Percentiles rank a stretch among this genome's conserved stretches.
These are phyloP conservation scores for Cinclus cinclus DNA, from an alignment of 2,113 vertebrate species.

Conservation along the genomic window DNA sequence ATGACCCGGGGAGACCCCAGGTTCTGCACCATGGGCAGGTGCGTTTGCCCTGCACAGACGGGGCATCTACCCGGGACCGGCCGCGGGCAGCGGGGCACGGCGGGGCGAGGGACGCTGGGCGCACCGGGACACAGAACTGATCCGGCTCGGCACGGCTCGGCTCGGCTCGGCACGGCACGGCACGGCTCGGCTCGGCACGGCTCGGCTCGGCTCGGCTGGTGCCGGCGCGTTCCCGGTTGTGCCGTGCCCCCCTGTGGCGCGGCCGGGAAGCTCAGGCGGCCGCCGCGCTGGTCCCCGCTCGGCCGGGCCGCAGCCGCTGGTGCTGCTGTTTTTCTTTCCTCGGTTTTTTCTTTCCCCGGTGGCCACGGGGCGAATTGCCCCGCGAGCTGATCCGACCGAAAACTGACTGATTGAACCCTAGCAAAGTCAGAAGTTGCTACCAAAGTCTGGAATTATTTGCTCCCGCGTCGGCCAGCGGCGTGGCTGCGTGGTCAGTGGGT, in stretches of 20 bases:
- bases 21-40: neutral
- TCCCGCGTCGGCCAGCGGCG: accelerated
- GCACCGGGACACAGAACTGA: no score
- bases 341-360: neutral
- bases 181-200: accelerated
- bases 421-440: neutral
- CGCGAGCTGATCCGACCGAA: neutral
- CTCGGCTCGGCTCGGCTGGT: accelerated
- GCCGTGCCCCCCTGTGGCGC: constrained; percentile 48
- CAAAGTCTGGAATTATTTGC: neutral
- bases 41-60: neutral
- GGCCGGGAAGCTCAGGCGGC: neutral
- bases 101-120: no score
- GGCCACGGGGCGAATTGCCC: neutral
- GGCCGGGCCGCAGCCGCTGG: neutral
- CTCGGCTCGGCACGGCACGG: neutral
- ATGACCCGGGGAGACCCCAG: accelerated
- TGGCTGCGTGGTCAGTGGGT: neutral
- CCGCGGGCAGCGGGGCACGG: neutral
- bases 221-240: neutral
- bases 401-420: neutral
- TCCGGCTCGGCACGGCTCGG: accelerated
- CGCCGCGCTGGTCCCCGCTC: no score
- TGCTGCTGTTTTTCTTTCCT: neutral
- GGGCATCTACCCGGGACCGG: neutral